Evolutionary conservation across 1,140 invertebrate species (phyloP), one percentile per base, ranked within the genome.

Genomic region (Eufriesea mexicana): DNA sequence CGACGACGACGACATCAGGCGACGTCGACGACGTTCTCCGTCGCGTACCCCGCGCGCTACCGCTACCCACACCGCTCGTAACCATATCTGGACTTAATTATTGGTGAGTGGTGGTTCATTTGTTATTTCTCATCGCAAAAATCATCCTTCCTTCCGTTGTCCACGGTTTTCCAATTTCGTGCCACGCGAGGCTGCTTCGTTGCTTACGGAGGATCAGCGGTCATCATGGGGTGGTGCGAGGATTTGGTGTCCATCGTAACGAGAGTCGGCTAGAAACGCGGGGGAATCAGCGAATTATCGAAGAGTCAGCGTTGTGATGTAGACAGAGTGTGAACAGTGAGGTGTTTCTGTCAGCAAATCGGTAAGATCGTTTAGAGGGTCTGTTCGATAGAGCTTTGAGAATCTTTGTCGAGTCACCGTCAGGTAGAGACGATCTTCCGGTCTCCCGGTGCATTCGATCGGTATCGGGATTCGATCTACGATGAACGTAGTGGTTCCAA

Each of bases 61-160:
- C 72, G 73, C 81, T 62, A 93, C 91, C 92, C 93, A 90, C 87
- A 91, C 91, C 92, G 91, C 90, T 89, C 87, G 81, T 91, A 90
- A 82, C 84, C 84, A 85, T 91, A 92, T 94, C 93, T 93, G 93
- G 93, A 93, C 93, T 93, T 93, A 92, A 94, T 94, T 94, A 94
- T 94, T 94, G 94, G 93, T 94, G 93, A 94, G 94, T 94, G 55
- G 47, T 59, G 75, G 28, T 59, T 72, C 61, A 14, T 47, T 42
- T 45, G 64, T 61, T 25, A 23, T 75, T 66, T 49, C n/a, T 12
- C 42, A n/a, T 57, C 4, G 42, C 5, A 20, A 55, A 23, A 55
- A 12, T 42, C 20, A 8, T 45, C 9, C 7, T 12, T 49, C 25
- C 4, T 70, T 47, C 8, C 18, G 18, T 42, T 12, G 9, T 12